Percentiles rank a stretch among this genome's conserved stretches.
phyloP scores from a whole-genome alignment of 2,797 vertebrate genomes.

The Oreochromis grahami region DNA sequence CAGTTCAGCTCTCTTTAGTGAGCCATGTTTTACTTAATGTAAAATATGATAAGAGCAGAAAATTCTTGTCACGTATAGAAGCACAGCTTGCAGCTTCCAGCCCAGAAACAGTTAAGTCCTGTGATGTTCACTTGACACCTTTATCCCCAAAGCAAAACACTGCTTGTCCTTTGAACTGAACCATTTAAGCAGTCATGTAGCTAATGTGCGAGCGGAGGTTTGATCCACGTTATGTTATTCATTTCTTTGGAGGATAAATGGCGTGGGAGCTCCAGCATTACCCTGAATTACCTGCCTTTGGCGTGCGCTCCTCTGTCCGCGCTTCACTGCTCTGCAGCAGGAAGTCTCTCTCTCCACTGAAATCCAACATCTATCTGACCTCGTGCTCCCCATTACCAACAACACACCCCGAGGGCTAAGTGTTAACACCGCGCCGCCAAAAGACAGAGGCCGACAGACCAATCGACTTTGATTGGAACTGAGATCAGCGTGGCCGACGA shows the following conservation, averaged over 20 bases:
- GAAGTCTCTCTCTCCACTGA: not conserved
- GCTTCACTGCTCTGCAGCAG: conserved; percentile 3
- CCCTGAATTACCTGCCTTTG: conserved; percentile 2
- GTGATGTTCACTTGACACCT: conserved; percentile 13
- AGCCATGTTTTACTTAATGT: not conserved
- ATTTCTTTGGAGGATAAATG: conserved; percentile 25
- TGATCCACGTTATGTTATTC: conserved; percentile 1
- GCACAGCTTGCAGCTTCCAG: not conserved
- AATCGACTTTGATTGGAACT: conserved; percentile 51
- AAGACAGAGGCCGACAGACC: conserved; percentile 23
- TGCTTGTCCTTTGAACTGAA: conserved; percentile 19
- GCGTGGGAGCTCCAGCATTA: not conserved
- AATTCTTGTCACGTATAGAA: not conserved
- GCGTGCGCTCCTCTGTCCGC: not conserved
- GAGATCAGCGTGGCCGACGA: conserved; percentile 41
- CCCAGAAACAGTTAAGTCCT: not conserved
- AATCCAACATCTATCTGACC: conserved; percentile 46
- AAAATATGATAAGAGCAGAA: not conserved
- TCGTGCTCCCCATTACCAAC: conserved; percentile 51
- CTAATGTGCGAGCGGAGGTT: conserved; percentile 13
- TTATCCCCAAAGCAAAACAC: conserved; percentile 9
- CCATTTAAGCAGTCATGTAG: not conserved
- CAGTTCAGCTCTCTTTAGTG: not conserved
- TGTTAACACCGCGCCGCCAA: conserved; percentile 35
- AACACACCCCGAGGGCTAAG: conserved; percentile 44